Evolutionary conservation across 1,140 invertebrate species (phyloP), one percentile per base, ranked within the genome.

Genomic region (Onthophagus taurus): DNA sequence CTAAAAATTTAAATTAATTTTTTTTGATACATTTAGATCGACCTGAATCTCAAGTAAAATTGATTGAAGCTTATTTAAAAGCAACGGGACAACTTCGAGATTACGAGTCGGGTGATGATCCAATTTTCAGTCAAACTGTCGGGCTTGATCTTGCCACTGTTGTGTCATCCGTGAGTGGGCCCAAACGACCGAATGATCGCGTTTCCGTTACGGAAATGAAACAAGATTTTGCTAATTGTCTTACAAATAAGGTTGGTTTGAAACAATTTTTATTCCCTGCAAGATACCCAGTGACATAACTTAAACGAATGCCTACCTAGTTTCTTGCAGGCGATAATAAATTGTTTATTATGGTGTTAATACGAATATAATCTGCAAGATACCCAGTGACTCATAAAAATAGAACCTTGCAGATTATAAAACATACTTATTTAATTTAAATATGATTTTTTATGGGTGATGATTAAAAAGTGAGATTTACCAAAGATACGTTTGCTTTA

Each of bases 111-210:
- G 56, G 71, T 6, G 65, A 63, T 2, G 89, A 96, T 65, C 94
- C 94, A 2, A 66, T 83, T 5, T 99, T 88, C 64, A 88, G 89
- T 21, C 62, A 88, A 77, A 72, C 85, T 24, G 81, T 95, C 6
- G 86, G 86, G 45, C 65, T 99, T 41, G 93, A 99, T 64, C 70
- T 99, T 20, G 65, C 67, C 0, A 89, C 85, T 1, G 90, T 99
- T 1, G 89, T 89, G 7, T 87, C 94, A 2, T 97, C 90, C 41
- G 83, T 97, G 0, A 95, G 90, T 53, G 96, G 96, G 6, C 95
- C 96, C 0, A 98, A 99, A 64, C 69, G 95, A 50, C 95, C 95
- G 0, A 95, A 99, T 54, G 96, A 99, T 69, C 74, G 90, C 36
- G 91, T 99, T 2, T 77, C 89, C 0, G 89, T 98, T 0, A 67